Evolutionary conservation across 1,140 invertebrate genomes (phyloP).

Genomic region (Bombus superbus): DNA sequence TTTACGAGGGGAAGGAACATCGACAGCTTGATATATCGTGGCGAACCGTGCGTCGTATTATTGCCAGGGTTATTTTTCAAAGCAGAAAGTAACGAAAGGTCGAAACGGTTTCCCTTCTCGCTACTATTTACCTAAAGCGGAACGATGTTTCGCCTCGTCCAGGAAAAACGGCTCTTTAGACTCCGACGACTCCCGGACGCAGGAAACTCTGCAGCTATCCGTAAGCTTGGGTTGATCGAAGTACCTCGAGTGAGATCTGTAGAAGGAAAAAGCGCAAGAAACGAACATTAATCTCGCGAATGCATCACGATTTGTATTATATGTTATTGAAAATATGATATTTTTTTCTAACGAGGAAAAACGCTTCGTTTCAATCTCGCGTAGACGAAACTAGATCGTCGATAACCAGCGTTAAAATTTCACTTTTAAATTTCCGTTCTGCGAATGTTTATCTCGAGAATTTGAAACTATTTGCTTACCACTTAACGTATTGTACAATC

Average conservation of each 20-base stretch:
- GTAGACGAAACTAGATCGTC: too few relatives aligned
- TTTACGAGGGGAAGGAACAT: not conserved
- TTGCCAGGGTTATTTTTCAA: not conserved
- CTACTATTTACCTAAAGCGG: slow-evolving; percentile 55
- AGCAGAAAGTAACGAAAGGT: not conserved
- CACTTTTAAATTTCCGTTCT: too few relatives aligned
- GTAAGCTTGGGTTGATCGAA: slow-evolving; percentile 48
- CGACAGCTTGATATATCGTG: not conserved
- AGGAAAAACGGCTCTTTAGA: slow-evolving; percentile 57
- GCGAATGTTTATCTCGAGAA: too few relatives aligned
- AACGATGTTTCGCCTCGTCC: slow-evolving; percentile 57
- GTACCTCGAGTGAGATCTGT: slow-evolving; percentile 31
- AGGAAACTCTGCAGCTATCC: slow-evolving; percentile 36
- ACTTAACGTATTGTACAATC: too few relatives aligned
- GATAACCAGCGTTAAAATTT: too few relatives aligned
- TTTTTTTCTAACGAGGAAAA: too few relatives aligned
- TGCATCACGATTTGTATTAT: too few relatives aligned
- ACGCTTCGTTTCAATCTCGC: too few relatives aligned
- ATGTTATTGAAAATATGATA: too few relatives aligned
- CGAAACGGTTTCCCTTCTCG: not conserved
- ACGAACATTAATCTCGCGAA: too few relatives aligned
- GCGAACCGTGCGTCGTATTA: not conserved
- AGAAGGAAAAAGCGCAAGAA: not conserved
- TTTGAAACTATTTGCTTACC: too few relatives aligned
- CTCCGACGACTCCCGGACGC: slow-evolving; percentile 3